phyloP scores from a whole-genome alignment of 2,113 vertebrate genomes.

The Micromys minutus region DNA sequence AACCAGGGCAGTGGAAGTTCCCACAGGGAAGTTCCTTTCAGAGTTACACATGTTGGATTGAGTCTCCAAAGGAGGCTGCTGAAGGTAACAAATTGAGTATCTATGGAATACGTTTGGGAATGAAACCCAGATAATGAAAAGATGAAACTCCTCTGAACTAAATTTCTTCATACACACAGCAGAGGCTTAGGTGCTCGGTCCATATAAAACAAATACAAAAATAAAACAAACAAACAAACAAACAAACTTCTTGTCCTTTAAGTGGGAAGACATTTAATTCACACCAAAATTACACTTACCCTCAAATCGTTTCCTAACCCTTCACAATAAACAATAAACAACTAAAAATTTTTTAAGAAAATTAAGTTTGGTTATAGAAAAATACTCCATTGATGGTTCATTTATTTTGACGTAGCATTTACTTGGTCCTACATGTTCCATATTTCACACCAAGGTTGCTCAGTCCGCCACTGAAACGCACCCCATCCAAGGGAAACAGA shows the following conservation, averaged over 20 bases:
- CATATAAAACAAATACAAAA: slow-evolving; percentile 17
- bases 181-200: not conserved
- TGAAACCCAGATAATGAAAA: slow-evolving; percentile 34
- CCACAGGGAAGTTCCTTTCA: slow-evolving; percentile 13
- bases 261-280: not conserved
- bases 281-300: not conserved
- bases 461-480: slow-evolving; percentile 28
- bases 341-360: not conserved
- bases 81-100: slow-evolving; percentile 20
- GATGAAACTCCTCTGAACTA: not conserved
- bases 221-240: not conserved
- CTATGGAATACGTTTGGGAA: slow-evolving; percentile 43
- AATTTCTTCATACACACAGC: not conserved
- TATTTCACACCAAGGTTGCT: slow-evolving; percentile 17
- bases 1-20: not conserved
- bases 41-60: slow-evolving; percentile 24
- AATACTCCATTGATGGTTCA: not conserved
- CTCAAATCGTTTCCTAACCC: not conserved
- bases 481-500: not conserved
- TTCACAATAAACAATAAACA: not conserved
- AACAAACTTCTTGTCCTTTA: not conserved
- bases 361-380: not conserved
- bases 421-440: not conserved
- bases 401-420: not conserved
- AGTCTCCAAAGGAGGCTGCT: slow-evolving; percentile 29